Evolutionary conservation across 2,797 vertebrate genomes (phyloP), one percentile per base, ranked within the genome.

Genomic region (Fundulus diaphanus): DNA sequence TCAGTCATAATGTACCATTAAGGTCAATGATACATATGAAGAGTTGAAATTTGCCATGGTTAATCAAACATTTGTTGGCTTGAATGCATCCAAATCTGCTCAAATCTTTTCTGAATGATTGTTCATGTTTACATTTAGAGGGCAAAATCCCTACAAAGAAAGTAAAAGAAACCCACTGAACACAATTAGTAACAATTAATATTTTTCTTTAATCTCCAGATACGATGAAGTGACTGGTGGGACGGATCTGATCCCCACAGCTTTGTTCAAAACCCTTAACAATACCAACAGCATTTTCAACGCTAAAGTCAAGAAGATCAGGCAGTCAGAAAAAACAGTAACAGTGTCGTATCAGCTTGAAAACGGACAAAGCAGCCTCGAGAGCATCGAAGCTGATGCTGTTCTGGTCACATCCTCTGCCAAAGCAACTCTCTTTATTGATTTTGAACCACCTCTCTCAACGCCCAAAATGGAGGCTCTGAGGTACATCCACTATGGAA

Each of bases 221-320:
- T 96, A 95, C 22, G 57, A 67, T 0, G 95, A 96, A 80, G 91
- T 97, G 77, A 83, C 76, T 0, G 95, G 94, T 0, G 96, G 96
- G 0, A 91, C 93, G 0, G 94, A 96, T 78, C 88, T 92, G 0
- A 90, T 97, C 6, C 81, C 95, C 0, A 69, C 61, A 0, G 90
- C 89, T 31, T 93, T 97, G 51, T 74, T 89, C 0, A 0, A 48
- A 1, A 72, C 70, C 0, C 83, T 96, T 6, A 83, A 93, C 2
- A 12, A 37, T 2, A 11, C 72, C 0, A 85, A 87, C 0, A 18
- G 95, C 61, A 71, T 0, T 0, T 67, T 95, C 27, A 87, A 90
- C 24, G 92, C 93, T 57, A 88, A 46, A 0, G 93, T 96, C 61
- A 88, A 91, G 66, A 72, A 3, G 0, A 90, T 96, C 76, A 77